Base-by-base conservation (phyloP, 2,888 invertebrate genomes). In the Gortyna flavago region DNA sequence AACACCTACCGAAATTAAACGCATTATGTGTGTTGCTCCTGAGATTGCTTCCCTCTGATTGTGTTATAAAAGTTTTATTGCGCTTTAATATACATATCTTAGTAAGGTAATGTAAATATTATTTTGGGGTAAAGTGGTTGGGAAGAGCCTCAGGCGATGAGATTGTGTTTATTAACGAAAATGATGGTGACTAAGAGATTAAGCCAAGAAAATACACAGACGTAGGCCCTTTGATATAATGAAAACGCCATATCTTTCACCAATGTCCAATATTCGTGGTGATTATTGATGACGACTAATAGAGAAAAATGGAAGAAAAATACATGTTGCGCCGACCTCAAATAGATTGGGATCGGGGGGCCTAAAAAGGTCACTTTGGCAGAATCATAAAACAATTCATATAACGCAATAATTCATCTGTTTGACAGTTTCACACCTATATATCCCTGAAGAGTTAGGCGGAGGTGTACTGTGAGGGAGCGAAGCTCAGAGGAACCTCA, bases 1-100 rank as follows among this genome's bases (percentile, higher is more conserved):
- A 90, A 92, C 90, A 91, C 90, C 90, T 90, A 83, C 88, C 85
- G 85, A 90, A 91, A 92, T 91, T 87, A 91, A 90, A 87, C 83
- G 87, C 84, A 89, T 91, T 89, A 90, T 89, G 82, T 89, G 83
- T 84, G 85, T 87, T 89, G 81, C 84, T 84, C 78, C 84, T 62
- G 81, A 88, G 88, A 88, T 90, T 90, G 91, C 85, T 85, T 82
- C 80, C 75, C 79, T 62, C 86, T 89, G 81, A 91, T 89, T 89
- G 85, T 87, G 81, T 87, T 86, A 88, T 92, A 90, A 91, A 91
- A 89, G 82, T 85, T 85, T 88, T 87, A 87, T 81, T 85, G 67
- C 66, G 68, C 80, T 83, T 83, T 88, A 81, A 88, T 86, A 80
- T n/a, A n/a, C n/a, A n/a, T 54, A 61, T 76, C 65, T 79, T 79